A percentile compares a stretch with the other conserved stretches of the same genome.
Conservation (phyloP, 2,113 vertebrate species). For the Pomatostomus ruficeps region DNA sequence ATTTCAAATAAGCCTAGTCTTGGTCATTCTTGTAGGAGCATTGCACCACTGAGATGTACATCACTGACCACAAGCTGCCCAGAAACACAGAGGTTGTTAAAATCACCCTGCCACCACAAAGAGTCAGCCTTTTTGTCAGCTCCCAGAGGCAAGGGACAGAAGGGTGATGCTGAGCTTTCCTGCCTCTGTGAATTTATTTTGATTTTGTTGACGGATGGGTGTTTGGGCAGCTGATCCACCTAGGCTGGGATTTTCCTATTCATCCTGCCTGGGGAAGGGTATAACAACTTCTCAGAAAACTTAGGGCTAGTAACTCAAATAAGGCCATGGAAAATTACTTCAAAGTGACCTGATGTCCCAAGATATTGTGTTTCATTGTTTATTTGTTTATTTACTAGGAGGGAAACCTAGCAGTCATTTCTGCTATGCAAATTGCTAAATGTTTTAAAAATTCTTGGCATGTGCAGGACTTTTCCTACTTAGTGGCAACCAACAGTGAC, state of each 20-base stretch:
- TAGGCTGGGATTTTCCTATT: neutral
- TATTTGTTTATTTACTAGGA: constrained; percentile 48
- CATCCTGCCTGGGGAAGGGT: neutral
- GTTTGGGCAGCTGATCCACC: neutral
- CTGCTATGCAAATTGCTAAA: constrained; percentile 33
- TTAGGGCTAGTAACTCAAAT: neutral
- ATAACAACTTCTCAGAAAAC: neutral
- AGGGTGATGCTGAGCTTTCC: neutral
- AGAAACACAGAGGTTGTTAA: neutral
- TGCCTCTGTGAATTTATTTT: neutral
- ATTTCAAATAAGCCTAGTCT: neutral
- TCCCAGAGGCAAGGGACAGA: neutral
- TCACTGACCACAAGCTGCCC: neutral
- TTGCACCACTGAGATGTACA: neutral
- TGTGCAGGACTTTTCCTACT: constrained; percentile 20
- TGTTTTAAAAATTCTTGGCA: constrained; percentile 25
- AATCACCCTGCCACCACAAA: neutral
- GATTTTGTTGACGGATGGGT: neutral
- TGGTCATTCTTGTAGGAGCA: neutral
- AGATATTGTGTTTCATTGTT: constrained; percentile 48
- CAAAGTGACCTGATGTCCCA: neutral
- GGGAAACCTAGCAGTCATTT: constrained; percentile 23
- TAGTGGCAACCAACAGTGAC: neutral
- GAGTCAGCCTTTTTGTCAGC: neutral
- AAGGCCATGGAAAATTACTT: constrained; percentile 38